Conservation (phyloP, 2,888 invertebrate genomes). For the Athrips mouffetella region DNA sequence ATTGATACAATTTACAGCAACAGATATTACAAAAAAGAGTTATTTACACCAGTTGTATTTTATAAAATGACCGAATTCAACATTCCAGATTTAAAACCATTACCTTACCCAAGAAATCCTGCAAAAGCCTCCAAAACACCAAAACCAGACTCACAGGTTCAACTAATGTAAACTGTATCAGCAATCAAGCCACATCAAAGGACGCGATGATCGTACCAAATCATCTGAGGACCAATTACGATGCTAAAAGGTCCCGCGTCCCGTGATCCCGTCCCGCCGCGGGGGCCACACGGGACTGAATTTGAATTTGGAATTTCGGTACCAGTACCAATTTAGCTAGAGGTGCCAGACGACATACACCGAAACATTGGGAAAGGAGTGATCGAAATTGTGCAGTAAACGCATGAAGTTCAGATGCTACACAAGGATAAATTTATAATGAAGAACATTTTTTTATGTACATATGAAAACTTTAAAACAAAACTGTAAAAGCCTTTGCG, state of each 20-base stretch:
- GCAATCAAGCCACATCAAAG: slow-evolving; percentile 70
- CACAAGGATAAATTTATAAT: not conserved
- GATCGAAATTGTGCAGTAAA: slow-evolving; percentile 51
- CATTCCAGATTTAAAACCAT: slow-evolving; percentile 20
- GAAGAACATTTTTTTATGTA: too few relatives aligned
- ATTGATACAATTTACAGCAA: too few relatives aligned
- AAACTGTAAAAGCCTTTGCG: too few relatives aligned
- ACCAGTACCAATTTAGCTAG: slow-evolving; percentile 72
- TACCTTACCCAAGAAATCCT: slow-evolving; percentile 39
- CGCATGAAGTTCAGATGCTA: not conserved
- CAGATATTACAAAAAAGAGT: too few relatives aligned
- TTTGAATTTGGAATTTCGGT: slow-evolving; percentile 76
- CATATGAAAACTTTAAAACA: too few relatives aligned
- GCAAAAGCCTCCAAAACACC: slow-evolving; percentile 21
- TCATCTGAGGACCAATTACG: slow-evolving; percentile 69
- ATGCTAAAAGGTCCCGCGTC: slow-evolving; percentile 61
- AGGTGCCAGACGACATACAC: slow-evolving; percentile 71
- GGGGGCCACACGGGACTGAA: slow-evolving; percentile 61
- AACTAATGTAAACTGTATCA: slow-evolving; percentile 23
- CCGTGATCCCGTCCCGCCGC: slow-evolving; percentile 57
- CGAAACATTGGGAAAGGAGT: slow-evolving; percentile 57
- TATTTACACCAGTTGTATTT: too few relatives aligned
- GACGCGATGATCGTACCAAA: slow-evolving; percentile 45
- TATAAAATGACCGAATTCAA: too few relatives aligned
- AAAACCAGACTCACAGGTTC: slow-evolving; percentile 31